Conservation (phyloP, 2,113 vertebrate species). For the Nycticorax nycticorax region DNA sequence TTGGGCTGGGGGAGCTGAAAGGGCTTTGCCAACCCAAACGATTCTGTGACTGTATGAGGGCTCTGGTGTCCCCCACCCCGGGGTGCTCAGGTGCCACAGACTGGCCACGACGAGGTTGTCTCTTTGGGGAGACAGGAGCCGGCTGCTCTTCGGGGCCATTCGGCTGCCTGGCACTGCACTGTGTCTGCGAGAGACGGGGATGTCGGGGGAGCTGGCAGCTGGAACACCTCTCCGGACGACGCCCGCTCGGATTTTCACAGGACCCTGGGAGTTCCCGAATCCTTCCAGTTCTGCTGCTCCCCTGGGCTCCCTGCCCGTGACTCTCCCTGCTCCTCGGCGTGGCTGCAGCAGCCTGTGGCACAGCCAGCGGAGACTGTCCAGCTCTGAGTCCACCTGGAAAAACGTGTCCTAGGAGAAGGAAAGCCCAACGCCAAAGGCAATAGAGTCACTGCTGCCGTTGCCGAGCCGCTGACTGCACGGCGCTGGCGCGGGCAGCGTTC, state of each 20-base stretch:
- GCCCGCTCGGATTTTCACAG: neutral
- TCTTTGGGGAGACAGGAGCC: neutral
- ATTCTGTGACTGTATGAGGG: neutral
- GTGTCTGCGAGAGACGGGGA: neutral
- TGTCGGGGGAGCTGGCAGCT: rapidly evolving
- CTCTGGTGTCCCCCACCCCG: neutral
- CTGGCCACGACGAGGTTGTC: rapidly evolving
- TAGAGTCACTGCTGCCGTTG: too few species aligned
- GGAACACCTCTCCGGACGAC: neutral
- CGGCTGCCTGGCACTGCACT: neutral
- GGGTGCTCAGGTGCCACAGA: neutral
- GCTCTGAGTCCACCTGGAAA: neutral
- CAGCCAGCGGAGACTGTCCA: neutral
- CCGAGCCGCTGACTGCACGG: rapidly evolving
- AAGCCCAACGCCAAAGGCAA: neutral
- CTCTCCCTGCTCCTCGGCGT: neutral
- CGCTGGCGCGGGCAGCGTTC: neutral
- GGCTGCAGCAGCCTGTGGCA: rapidly evolving
- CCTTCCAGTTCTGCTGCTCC: neutral
- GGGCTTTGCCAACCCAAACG: too few species aligned
- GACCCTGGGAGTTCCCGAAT: neutral
- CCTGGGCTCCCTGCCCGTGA: neutral
- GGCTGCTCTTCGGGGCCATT: neutral
- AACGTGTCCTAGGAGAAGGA: neutral
- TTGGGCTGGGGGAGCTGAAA: too few species aligned